Conservation (phyloP, 2,888 invertebrate genomes). For the Xestia ashworthii region DNA sequence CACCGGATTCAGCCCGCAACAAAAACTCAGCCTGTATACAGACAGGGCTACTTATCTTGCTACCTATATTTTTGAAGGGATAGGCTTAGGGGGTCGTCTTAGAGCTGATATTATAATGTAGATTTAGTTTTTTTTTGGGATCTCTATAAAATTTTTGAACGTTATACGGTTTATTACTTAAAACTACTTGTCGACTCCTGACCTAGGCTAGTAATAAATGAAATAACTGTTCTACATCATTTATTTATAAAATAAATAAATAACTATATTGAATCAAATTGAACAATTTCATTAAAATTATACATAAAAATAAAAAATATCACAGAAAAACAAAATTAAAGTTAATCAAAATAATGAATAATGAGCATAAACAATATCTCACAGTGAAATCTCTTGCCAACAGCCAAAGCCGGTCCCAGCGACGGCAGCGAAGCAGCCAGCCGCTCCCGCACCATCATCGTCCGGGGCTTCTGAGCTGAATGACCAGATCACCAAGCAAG, state of each 20-base stretch:
- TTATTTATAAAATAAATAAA: too few species aligned
- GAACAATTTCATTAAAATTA: too few species aligned
- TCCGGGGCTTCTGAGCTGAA: conserved; percentile 60
- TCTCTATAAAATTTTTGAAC: background rate
- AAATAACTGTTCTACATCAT: background rate
- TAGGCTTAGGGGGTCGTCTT: too few species aligned
- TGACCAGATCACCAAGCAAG: conserved; percentile 89
- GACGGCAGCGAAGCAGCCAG: conserved; percentile 72
- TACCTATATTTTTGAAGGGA: too few species aligned
- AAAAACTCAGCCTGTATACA: background rate
- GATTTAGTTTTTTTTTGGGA: background rate
- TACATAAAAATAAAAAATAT: too few species aligned
- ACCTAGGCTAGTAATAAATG: background rate
- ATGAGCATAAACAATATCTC: background rate
- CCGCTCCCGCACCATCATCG: conserved; percentile 37
- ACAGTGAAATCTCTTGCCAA: conserved; percentile 40
- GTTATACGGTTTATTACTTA: background rate
- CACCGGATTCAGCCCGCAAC: background rate
- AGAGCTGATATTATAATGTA: too few species aligned
- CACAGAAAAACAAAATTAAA: too few species aligned
- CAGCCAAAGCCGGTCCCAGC: conserved; percentile 80
- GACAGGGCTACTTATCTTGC: too few species aligned
- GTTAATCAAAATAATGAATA: too few species aligned
- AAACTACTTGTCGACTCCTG: background rate
- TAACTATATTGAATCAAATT: too few species aligned